These are phyloP conservation scores for Saccopteryx bilineata DNA, from an alignment of 2,113 vertebrate species.

Conservation along the genomic window DNA sequence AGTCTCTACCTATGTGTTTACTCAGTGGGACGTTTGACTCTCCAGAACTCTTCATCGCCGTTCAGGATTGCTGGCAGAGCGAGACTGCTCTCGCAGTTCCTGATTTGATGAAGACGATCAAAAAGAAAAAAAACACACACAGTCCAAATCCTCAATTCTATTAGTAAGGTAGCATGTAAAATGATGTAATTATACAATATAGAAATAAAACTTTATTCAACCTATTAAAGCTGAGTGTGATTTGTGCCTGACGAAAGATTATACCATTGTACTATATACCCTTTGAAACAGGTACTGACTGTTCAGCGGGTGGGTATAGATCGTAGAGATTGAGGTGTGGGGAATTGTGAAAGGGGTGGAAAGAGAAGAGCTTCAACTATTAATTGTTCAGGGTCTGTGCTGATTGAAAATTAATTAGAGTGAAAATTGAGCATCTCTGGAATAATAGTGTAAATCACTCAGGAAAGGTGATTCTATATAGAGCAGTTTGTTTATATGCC, in stretches of 20 bases:
- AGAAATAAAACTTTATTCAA: neutral
- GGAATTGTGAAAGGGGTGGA: neutral
- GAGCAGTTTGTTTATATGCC: neutral
- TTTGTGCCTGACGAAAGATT: neutral
- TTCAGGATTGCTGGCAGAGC: neutral
- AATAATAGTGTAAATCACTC: constrained; percentile 2
- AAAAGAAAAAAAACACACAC: neutral
- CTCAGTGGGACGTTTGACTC: neutral
- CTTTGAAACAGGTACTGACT: constrained; percentile 3
- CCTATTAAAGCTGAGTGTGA: neutral
- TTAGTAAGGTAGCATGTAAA: constrained; percentile 12
- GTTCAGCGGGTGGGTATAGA: neutral
- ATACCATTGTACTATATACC: neutral
- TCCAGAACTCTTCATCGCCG: neutral
- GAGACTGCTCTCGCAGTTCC: neutral
- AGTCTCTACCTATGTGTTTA: neutral
- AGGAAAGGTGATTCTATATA: neutral
- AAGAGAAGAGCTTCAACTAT: constrained; percentile 34
- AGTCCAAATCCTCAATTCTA: neutral
- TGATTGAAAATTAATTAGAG: neutral
- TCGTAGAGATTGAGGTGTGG: neutral
- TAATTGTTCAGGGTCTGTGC: constrained; percentile 16
- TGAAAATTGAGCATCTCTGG: constrained; percentile 1
- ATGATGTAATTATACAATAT: neutral
- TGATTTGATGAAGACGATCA: neutral